Percentiles rank a stretch among this genome's conserved stretches.
Conservation (phyloP, 2,113 vertebrate genomes). For the Nannospalax galili region DNA sequence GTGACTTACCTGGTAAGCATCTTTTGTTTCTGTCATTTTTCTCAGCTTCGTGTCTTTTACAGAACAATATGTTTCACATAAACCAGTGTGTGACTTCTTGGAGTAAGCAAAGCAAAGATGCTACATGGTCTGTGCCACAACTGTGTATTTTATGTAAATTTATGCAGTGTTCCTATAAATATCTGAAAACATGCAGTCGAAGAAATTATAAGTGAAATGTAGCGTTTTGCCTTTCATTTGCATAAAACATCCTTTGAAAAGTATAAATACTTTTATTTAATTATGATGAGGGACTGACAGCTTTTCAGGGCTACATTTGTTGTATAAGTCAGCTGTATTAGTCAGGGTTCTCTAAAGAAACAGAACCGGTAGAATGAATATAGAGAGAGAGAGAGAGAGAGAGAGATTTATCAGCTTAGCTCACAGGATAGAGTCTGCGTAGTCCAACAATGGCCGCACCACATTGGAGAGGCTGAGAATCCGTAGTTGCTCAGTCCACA, state of each 20-base stretch:
- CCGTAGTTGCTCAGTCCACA: no score
- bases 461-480: no score
- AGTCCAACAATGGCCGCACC: no score
- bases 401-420: no score
- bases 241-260: conserved; percentile 31
- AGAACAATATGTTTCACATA: conserved; percentile 14
- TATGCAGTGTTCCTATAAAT: not conserved
- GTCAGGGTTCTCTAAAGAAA: no score
- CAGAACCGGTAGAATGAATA: no score
- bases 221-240: conserved; percentile 21
- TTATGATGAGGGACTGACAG: not conserved
- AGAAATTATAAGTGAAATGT: conserved; percentile 15
- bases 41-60: conserved; percentile 5
- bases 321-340: not conserved
- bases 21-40: conserved; percentile 9
- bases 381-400: no score
- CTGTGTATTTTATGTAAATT: conserved; percentile 44
- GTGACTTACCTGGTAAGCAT: conserved; percentile 33
- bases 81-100: not conserved
- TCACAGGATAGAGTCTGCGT: no score
- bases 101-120: conserved; percentile 17
- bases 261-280: no score
- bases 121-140: not conserved
- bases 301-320: not conserved
- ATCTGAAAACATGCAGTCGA: not conserved